A percentile compares a stretch with the other conserved stretches of the same genome.
Conservation (phyloP, 2,797 vertebrate genomes). For the Xiphophorus birchmanni region DNA sequence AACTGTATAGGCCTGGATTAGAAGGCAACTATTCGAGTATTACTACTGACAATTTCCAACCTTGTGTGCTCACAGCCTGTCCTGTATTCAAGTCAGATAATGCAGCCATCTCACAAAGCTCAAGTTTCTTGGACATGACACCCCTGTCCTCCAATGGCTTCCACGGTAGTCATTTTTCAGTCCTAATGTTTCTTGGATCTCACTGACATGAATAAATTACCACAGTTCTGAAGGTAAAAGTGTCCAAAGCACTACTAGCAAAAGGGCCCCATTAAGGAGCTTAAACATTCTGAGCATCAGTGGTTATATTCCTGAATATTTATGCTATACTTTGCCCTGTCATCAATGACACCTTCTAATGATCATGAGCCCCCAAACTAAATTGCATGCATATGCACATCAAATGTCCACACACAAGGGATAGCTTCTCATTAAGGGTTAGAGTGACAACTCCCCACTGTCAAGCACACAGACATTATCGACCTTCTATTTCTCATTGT, state of each 20-base stretch:
- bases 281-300: neutral
- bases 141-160: neutral
- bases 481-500: slow-evolving; percentile 49
- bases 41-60: neutral
- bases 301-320: neutral
- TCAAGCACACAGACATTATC: slow-evolving; percentile 63
- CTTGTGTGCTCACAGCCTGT: neutral
- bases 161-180: neutral
- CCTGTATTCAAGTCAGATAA: neutral
- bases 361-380: neutral
- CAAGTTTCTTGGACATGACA: neutral
- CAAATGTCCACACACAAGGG: slow-evolving; percentile 24
- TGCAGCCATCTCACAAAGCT: neutral
- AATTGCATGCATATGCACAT: slow-evolving; percentile 2
- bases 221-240: neutral
- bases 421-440: slow-evolving; percentile 44
- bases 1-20: neutral
- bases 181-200: neutral
- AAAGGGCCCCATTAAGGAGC: neutral
- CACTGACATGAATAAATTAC: neutral
- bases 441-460: slow-evolving; percentile 42
- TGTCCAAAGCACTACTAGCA: neutral
- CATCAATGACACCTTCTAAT: neutral
- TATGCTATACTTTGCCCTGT: neutral
- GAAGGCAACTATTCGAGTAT: neutral